These are phyloP conservation scores for Muraenolepis orangiensis DNA, from an alignment of 2,797 vertebrate genomes.

Conservation along the genomic window DNA sequence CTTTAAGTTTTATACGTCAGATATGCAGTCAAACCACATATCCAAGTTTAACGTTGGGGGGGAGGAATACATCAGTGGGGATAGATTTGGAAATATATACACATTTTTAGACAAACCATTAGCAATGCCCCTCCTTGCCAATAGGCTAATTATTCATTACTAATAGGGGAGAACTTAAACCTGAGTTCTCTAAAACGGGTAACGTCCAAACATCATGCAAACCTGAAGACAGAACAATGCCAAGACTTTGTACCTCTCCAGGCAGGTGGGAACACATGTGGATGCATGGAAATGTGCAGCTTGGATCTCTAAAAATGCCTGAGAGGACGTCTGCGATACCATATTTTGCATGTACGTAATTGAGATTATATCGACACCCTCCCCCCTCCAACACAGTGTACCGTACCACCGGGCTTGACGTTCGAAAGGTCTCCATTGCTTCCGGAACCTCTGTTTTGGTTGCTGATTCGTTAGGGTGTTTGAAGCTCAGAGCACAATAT, in stretches of 20 bases:
- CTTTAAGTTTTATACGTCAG: conserved; percentile 49
- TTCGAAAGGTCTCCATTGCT: conserved; percentile 29
- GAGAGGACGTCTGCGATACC: background rate
- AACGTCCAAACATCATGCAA: conserved; percentile 61
- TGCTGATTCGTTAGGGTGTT: conserved; percentile 65
- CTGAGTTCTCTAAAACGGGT: conserved; percentile 54
- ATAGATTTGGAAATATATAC: conserved; percentile 67
- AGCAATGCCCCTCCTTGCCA: conserved; percentile 64
- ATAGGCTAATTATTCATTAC: conserved; percentile 69
- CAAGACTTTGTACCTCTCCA: conserved; percentile 37
- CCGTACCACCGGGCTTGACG: background rate
- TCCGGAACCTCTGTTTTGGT: conserved; percentile 65
- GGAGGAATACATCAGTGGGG: conserved; percentile 64
- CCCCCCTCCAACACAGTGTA: conserved; percentile 31
- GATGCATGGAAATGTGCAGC: background rate
- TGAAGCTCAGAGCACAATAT: conserved; percentile 69
- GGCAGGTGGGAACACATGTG: conserved; percentile 13
- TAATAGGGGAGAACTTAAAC: conserved; percentile 60
- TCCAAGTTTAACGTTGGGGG: conserved; percentile 55
- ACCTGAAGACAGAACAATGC: conserved; percentile 38
- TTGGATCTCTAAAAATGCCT: background rate
- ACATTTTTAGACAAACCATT: conserved; percentile 70
- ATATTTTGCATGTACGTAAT: background rate
- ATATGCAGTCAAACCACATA: conserved; percentile 54
- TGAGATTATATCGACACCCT: background rate